Evolutionary conservation across 2,113 vertebrate genomes (phyloP).

Genomic region (Mustelus asterias): DNA sequence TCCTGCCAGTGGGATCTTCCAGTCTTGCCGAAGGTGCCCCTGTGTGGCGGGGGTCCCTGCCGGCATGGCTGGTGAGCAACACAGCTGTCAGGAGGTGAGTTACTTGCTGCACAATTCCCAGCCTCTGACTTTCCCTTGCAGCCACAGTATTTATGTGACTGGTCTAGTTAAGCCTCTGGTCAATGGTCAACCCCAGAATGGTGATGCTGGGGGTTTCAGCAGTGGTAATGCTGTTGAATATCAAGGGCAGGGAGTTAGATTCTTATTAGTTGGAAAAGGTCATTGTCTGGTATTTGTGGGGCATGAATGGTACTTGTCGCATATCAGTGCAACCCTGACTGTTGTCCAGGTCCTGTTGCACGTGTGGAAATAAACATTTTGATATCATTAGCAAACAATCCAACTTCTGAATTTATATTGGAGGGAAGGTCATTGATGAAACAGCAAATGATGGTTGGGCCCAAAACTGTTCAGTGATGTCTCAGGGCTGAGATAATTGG

Average conservation of each 20-base stretch:
- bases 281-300: not conserved
- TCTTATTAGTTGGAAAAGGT: not conserved
- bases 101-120: not conserved
- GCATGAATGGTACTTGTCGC: not conserved
- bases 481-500: too few species aligned
- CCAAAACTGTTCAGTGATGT: not conserved
- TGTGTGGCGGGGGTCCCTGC: too few species aligned
- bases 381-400: not conserved
- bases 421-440: not conserved
- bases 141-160: too few species aligned
- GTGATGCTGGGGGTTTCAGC: not conserved
- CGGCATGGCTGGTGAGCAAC: too few species aligned
- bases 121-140: not conserved
- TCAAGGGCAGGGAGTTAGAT: not conserved
- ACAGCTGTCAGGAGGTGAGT: not conserved
- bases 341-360: not conserved
- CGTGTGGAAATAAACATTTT: not conserved
- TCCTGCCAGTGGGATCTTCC: too few species aligned
- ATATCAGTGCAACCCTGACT: not conserved
- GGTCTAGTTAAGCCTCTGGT: not conserved
- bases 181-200: not conserved
- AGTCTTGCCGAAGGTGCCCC: too few species aligned
- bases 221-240: not conserved
- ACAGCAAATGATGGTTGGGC: not conserved
- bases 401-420: not conserved